These are phyloP conservation scores for Apodemus speciosus DNA, from an alignment of 2,113 vertebrate genomes.

Conservation along the genomic window DNA sequence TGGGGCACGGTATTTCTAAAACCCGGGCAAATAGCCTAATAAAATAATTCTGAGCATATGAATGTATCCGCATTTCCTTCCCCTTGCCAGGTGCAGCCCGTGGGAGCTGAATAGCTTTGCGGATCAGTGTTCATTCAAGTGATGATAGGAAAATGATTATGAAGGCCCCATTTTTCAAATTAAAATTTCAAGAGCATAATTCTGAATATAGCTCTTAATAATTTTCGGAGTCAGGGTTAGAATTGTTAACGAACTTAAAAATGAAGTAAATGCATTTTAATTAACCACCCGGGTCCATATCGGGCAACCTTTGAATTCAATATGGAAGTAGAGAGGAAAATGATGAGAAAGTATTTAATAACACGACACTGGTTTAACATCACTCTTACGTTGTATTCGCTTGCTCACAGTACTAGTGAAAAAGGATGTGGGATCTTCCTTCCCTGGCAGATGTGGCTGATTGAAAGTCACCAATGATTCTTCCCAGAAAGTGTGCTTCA, in stretches of 20 bases:
- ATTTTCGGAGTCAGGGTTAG: background rate
- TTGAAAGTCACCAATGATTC: background rate
- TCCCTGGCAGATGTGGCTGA: background rate
- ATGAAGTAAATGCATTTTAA: background rate
- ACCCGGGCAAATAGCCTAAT: constrained; percentile 41
- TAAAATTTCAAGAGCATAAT: constrained; percentile 50
- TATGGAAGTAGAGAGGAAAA: constrained; percentile 9
- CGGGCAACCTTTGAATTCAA: constrained; percentile 33
- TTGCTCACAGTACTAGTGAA: background rate
- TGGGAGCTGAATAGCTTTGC: background rate
- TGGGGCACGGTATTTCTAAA: constrained; percentile 52
- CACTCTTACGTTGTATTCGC: background rate
- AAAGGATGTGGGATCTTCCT: background rate
- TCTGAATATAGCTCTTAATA: constrained; percentile 47
- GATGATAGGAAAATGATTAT: constrained; percentile 49
- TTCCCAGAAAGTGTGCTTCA: background rate
- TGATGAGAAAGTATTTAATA: background rate
- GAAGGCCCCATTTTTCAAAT: constrained; percentile 44
- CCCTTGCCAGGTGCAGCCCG: constrained; percentile 22
- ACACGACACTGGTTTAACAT: background rate
- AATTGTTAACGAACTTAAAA: constrained; percentile 8
- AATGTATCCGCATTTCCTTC: background rate
- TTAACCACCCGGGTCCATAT: background rate
- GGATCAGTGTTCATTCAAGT: constrained; percentile 17
- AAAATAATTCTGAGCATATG: constrained; percentile 58